Conservation (phyloP, 2,888 invertebrate genomes). For the Watsonalla binaria region DNA sequence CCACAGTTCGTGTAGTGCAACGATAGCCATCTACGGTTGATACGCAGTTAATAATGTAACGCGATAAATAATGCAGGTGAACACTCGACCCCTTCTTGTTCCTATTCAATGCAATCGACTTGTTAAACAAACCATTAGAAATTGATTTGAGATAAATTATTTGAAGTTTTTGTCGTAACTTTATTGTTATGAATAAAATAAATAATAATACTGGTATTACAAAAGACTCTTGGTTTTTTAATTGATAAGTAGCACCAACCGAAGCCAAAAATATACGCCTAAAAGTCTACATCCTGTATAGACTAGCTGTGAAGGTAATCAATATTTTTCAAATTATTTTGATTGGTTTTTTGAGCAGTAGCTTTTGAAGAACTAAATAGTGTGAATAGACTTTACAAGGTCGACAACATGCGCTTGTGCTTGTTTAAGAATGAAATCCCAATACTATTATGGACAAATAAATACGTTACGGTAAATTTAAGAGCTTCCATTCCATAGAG, state of each 20-base stretch:
- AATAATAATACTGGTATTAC: background rate
- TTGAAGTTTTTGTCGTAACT: background rate
- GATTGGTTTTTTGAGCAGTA: no score
- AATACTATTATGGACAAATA: no score
- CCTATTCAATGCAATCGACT: constrained; percentile 44
- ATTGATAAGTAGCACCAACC: background rate
- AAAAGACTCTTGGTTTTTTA: background rate
- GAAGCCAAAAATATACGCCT: no score
- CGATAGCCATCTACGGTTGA: constrained; percentile 70
- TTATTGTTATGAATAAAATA: background rate
- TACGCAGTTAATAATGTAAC: constrained; percentile 73
- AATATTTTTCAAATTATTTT: no score
- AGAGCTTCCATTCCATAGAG: constrained; percentile 20
- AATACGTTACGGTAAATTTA: constrained; percentile 22
- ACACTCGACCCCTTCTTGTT: constrained; percentile 40
- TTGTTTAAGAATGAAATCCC: no score
- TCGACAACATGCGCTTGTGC: no score
- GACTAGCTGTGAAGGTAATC: no score
- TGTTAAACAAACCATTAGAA: constrained; percentile 50
- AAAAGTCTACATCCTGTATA: no score
- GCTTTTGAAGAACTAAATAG: no score
- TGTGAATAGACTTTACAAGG: no score
- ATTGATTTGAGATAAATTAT: constrained; percentile 50
- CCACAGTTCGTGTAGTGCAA: constrained; percentile 57
- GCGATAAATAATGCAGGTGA: constrained; percentile 73